Percentiles rank a stretch among this genome's conserved stretches.
These are phyloP conservation scores for Anarsia innoxiella DNA, from an alignment of 2,888 invertebrate species.

Conservation along the genomic window DNA sequence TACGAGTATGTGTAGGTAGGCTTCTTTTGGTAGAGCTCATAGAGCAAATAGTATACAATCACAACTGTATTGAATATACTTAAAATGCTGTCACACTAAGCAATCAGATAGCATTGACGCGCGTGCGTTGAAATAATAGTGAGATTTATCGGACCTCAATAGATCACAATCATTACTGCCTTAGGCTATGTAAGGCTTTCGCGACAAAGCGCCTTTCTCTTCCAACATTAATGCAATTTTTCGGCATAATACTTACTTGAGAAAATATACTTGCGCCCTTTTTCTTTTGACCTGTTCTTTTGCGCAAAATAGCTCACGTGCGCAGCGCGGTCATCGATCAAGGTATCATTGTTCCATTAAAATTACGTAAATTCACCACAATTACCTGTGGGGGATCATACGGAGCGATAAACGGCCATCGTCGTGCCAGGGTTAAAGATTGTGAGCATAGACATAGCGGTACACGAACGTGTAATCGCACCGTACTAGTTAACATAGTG, in stretches of 20 bases:
- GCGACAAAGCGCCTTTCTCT: constrained; percentile 45
- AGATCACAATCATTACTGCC: constrained; percentile 51
- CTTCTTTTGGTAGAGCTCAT: no score
- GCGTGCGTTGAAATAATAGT: constrained; percentile 40
- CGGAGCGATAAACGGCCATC: constrained; percentile 29
- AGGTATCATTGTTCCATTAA: constrained; percentile 41
- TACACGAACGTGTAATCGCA: background rate
- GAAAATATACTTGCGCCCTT: constrained; percentile 16
- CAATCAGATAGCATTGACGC: constrained; percentile 11
- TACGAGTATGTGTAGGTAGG: no score
- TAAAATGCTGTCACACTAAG: no score
- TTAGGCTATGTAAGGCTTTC: constrained; percentile 35
- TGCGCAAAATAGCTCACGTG: constrained; percentile 33
- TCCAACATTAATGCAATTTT: constrained; percentile 25
- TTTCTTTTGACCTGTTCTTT: no score
- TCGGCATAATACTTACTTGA: no score
- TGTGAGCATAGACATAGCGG: constrained; percentile 15
- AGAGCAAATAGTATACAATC: no score
- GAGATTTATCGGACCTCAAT: constrained; percentile 39
- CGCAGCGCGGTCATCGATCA: constrained; percentile 30
- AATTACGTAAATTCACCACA: constrained; percentile 34
- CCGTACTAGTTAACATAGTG: constrained; percentile 1
- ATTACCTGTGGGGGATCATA: constrained; percentile 26
- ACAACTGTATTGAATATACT: background rate
- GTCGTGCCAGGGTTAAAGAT: constrained; percentile 27